phyloP scores from a whole-genome alignment of 2,113 vertebrate genomes.

The Phalacrocorax aristotelis region DNA sequence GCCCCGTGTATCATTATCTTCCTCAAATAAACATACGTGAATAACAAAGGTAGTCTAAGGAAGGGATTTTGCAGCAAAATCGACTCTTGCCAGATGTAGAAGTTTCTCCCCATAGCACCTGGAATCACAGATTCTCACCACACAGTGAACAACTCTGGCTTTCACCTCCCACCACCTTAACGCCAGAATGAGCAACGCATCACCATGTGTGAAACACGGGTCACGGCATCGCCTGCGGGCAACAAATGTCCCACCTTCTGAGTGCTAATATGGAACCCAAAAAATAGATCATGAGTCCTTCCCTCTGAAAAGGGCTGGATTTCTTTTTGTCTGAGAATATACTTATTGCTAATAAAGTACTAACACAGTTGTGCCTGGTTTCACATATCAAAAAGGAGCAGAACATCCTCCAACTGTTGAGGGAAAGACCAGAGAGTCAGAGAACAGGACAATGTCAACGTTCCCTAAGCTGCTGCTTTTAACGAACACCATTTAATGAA shows the following conservation, averaged over 20 bases:
- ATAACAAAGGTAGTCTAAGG: not conserved
- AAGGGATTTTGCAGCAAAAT: not conserved
- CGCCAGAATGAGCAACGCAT: not conserved
- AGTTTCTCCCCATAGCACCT: not conserved
- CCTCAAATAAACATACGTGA: not conserved
- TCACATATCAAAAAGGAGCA: not conserved
- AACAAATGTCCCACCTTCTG: not conserved
- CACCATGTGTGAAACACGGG: not conserved
- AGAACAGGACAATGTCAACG: accelerated
- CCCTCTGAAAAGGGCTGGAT: not conserved
- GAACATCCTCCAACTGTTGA: not conserved
- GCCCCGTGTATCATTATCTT: accelerated
- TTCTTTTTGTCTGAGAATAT: not conserved
- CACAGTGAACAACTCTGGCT: not conserved
- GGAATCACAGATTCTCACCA: not conserved
- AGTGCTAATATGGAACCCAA: not conserved
- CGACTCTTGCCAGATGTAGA: not conserved
- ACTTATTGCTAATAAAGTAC: not conserved
- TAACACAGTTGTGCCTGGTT: not conserved
- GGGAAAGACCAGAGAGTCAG: not conserved
- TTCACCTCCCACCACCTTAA: not conserved
- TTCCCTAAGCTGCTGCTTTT: not conserved
- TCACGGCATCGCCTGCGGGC: not conserved
- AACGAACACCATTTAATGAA: not conserved
- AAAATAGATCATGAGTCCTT: not conserved